Evolutionary conservation across 2,888 invertebrate genomes (phyloP).

Genomic region (Thereva unica): DNA sequence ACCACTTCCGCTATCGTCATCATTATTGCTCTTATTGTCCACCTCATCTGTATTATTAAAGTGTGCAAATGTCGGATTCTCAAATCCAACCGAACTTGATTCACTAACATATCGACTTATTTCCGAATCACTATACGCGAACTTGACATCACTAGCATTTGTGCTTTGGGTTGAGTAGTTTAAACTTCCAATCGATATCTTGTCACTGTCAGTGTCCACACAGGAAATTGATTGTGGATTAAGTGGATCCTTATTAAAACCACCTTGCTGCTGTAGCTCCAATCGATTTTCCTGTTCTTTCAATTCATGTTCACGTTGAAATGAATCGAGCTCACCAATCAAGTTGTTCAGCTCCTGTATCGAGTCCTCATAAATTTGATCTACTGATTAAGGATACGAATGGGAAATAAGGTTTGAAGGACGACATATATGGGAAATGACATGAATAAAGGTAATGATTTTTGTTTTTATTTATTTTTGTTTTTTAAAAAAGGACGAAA

Average conservation of each 20-base stretch:
- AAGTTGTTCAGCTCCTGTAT: conserved; percentile 60
- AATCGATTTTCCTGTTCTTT: conserved; percentile 45
- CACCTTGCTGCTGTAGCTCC: conserved; percentile 24
- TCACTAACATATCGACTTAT: conserved; percentile 57
- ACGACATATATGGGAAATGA: not conserved
- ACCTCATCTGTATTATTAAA: conserved; percentile 47
- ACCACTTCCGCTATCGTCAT: conserved; percentile 38
- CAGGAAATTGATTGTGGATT: not conserved
- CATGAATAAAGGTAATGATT: not conserved
- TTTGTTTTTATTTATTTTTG: not conserved
- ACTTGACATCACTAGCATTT: conserved; percentile 44
- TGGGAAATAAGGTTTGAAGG: not conserved
- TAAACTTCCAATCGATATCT: conserved; percentile 45
- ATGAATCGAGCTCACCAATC: conserved; percentile 60
- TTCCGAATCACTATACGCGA: conserved; percentile 53
- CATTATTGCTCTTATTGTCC: not conserved
- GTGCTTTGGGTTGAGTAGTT: conserved; percentile 47
- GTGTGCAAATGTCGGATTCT: conserved; percentile 57
- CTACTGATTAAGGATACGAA: conserved; percentile 46
- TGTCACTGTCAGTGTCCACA: conserved; percentile 44
- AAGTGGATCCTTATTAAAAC: conserved; percentile 1
- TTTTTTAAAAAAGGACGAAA: not conserved
- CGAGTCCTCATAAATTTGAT: conserved; percentile 59
- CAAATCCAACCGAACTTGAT: conserved; percentile 55
- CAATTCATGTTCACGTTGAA: conserved; percentile 59